Conservation (phyloP, 2,113 vertebrate species). For the Cyphomyrus plagiostoma region DNA sequence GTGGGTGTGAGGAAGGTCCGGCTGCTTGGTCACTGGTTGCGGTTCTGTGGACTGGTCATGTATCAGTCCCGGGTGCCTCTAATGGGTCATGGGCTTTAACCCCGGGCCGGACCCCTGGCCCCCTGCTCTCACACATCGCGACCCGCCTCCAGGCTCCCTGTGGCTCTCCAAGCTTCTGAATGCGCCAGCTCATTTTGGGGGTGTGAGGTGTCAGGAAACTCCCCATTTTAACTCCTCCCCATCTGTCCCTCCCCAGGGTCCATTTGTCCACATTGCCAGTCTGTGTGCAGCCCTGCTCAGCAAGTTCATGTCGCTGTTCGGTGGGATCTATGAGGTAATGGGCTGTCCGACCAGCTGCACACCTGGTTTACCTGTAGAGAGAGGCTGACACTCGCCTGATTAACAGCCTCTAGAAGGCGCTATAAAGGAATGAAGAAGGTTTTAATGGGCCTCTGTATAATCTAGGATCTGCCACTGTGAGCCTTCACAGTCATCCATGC, state of each 20-base stretch:
- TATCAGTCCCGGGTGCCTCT: not conserved
- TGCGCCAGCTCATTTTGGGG: not conserved
- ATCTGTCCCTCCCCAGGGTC: slow-evolving; percentile 63
- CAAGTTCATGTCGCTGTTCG: slow-evolving; percentile 95
- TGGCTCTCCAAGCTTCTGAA: not conserved
- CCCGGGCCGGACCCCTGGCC: not conserved
- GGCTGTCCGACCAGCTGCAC: not conserved
- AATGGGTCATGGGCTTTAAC: not conserved
- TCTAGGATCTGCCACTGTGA: not conserved
- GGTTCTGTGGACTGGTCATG: not conserved
- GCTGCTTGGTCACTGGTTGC: not conserved
- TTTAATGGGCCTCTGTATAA: not conserved
- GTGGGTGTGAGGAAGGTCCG: not conserved
- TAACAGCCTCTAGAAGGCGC: not conserved
- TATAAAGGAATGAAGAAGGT: not conserved
- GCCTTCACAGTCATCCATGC: not conserved
- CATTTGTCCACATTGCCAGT: slow-evolving; percentile 94
- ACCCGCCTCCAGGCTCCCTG: not conserved
- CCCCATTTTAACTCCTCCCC: not conserved
- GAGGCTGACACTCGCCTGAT: not conserved
- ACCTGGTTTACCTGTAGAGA: not conserved
- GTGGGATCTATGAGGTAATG: slow-evolving; percentile 91
- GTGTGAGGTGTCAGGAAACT: not conserved
- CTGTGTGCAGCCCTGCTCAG: slow-evolving; percentile 88
- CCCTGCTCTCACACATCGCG: not conserved